Conservation (phyloP, 2,888 invertebrate species). For the Lacanobia oleracea region DNA sequence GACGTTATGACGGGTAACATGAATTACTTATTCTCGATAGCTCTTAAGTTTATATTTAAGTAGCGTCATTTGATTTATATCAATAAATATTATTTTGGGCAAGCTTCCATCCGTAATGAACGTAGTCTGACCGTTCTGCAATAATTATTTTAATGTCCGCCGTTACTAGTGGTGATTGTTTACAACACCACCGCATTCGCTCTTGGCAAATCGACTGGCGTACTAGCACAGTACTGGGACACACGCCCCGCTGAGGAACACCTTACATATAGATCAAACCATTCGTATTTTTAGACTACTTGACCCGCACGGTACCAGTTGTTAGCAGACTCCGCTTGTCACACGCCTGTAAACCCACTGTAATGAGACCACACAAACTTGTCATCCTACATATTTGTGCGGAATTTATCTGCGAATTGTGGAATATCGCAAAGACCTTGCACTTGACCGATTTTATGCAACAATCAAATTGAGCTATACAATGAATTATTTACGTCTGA, state of each 20-base stretch:
- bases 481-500: slow-evolving; percentile 57
- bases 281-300: slow-evolving; percentile 51
- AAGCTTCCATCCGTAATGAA: slow-evolving; percentile 77
- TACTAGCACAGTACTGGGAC: slow-evolving; percentile 47
- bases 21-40: slow-evolving; percentile 26
- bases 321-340: slow-evolving; percentile 24
- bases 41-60: slow-evolving; percentile 59
- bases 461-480: slow-evolving; percentile 39
- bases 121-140: slow-evolving; percentile 69
- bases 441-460: slow-evolving; percentile 63
- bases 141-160: slow-evolving; percentile 76
- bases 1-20: background rate
- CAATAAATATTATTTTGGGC: slow-evolving; percentile 79
- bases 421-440: slow-evolving; percentile 60
- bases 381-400: slow-evolving; percentile 9
- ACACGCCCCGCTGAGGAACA: slow-evolving; percentile 39
- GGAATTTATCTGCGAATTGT: slow-evolving; percentile 14
- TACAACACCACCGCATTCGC: slow-evolving; percentile 67
- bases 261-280: slow-evolving; percentile 47
- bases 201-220: slow-evolving; percentile 65
- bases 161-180: slow-evolving; percentile 71
- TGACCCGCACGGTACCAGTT: slow-evolving; percentile 30
- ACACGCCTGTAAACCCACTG: slow-evolving; percentile 15
- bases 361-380: slow-evolving; percentile 21
- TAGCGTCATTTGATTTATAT: slow-evolving; percentile 66